Evolutionary conservation across 2,888 invertebrate species (phyloP).

Genomic region (Coleophora flavipennella): DNA sequence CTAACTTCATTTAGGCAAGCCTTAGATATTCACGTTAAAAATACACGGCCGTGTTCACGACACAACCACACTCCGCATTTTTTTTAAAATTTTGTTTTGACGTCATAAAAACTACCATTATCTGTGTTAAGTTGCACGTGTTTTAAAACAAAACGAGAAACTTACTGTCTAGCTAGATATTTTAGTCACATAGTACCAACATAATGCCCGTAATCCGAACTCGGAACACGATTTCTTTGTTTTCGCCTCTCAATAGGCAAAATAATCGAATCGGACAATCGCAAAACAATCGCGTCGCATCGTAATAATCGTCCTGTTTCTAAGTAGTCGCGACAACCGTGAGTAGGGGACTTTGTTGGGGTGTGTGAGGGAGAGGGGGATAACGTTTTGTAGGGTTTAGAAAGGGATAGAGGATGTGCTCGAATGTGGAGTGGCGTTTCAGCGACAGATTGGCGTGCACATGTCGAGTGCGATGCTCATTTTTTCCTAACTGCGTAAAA

Average conservation of each 20-base stretch:
- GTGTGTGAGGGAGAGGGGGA: conserved; percentile 30
- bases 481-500: conserved; percentile 45
- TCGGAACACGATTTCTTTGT: conserved; percentile 24
- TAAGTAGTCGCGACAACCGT: conserved; percentile 57
- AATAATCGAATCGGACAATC: conserved; percentile 54
- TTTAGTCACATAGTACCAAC: no score
- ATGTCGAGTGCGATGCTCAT: conserved; percentile 65
- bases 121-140: no score
- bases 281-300: conserved; percentile 54
- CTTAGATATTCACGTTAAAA: no score
- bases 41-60: no score
- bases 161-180: no score
- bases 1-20: no score
- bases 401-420: conserved; percentile 31
- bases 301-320: conserved; percentile 27
- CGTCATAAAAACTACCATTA: no score
- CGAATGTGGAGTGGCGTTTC: conserved; percentile 46
- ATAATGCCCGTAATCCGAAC: conserved; percentile 21
- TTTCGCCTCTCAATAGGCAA: conserved; percentile 13
- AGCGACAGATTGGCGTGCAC: conserved; percentile 71
- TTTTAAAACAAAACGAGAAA: no score
- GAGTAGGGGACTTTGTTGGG: conserved; percentile 28
- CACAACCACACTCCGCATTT: no score
- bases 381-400: conserved; percentile 13
- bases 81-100: no score